A percentile compares a stretch with the other conserved stretches of the same genome.
phyloP scores from a whole-genome alignment of 2,113 vertebrate species.

The Dasyornis broadbenti region DNA sequence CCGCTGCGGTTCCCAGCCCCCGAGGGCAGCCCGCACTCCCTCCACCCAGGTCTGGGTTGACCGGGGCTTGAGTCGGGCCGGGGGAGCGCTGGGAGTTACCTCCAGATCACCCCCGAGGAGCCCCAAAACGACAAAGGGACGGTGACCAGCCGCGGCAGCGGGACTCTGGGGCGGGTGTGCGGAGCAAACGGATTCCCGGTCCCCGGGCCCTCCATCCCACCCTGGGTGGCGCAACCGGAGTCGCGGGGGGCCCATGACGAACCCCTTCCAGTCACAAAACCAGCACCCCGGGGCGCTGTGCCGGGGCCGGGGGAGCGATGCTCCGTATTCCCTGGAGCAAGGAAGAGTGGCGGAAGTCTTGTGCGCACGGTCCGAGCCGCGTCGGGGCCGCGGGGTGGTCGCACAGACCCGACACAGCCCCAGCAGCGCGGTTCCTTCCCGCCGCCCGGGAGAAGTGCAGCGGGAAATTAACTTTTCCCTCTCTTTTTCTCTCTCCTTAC shows the following conservation, averaged over 20 bases:
- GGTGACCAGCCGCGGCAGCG: rapidly evolving
- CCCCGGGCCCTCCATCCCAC: rapidly evolving
- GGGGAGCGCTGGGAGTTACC: rapidly evolving
- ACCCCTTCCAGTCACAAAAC: too few relatives aligned
- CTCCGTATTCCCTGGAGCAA: too few relatives aligned
- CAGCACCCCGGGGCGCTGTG: rapidly evolving
- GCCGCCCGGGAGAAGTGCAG: too few relatives aligned
- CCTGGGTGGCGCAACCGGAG: rapidly evolving
- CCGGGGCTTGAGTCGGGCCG: rapidly evolving
- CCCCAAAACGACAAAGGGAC: too few relatives aligned
- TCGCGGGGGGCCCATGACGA: rapidly evolving
- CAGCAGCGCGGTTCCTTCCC: rapidly evolving
- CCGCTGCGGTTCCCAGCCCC: neutral
- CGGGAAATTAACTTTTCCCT: neutral
- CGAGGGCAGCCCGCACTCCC: neutral
- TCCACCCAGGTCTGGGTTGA: neutral
- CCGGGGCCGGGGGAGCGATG: rapidly evolving
- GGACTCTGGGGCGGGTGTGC: rapidly evolving
- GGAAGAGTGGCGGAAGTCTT: neutral
- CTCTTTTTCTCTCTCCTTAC: too few relatives aligned
- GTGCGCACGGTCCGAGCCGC: rapidly evolving
- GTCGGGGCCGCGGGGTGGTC: neutral
- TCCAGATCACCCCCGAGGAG: rapidly evolving
- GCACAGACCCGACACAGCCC: neutral
- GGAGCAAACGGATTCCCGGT: neutral